Conservation (phyloP, 1,140 invertebrate species). For the Lineus longissimus region DNA sequence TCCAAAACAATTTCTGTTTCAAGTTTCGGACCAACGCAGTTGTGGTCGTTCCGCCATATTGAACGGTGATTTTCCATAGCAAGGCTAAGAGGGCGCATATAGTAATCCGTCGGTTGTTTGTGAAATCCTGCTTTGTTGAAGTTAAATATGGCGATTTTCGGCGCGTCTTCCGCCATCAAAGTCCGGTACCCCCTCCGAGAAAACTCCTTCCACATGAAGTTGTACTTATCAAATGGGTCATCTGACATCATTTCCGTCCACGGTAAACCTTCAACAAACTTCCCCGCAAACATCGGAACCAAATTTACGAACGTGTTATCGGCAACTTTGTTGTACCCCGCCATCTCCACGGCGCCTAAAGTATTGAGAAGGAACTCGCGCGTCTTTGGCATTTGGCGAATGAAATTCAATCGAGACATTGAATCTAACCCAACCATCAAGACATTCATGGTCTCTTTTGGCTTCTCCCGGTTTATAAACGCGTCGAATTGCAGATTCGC, state of each 20-base stretch:
- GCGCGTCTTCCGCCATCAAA: conserved; percentile 56
- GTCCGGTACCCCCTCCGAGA: conserved; percentile 53
- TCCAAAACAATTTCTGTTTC: conserved; percentile 46
- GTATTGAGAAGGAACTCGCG: conserved; percentile 57
- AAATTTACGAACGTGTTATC: conserved; percentile 54
- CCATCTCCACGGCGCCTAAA: conserved; percentile 41
- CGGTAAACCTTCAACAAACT: conserved; percentile 46
- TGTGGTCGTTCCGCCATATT: conserved; percentile 40
- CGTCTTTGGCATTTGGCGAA: conserved; percentile 75
- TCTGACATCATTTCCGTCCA: conserved; percentile 42
- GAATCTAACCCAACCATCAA: conserved; percentile 82
- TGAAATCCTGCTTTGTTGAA: conserved; percentile 54
- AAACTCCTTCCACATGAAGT: conserved; percentile 58
- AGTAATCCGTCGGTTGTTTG: conserved; percentile 54
- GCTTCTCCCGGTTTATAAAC: conserved; percentile 14
- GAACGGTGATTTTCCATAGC: conserved; percentile 38
- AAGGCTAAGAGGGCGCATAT: conserved; percentile 49
- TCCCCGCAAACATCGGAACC: conserved; percentile 46
- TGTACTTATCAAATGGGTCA: conserved; percentile 49
- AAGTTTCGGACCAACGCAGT: conserved; percentile 37
- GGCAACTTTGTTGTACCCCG: conserved; percentile 50
- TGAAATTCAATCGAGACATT: conserved; percentile 78
- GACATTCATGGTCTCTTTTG: conserved; percentile 54
- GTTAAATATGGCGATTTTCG: conserved; percentile 56
- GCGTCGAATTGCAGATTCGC: conserved; percentile 22